Evolutionary conservation across 2,113 vertebrate genomes (phyloP), one percentile per base, ranked within the genome.

Genomic region (Chionodraco myersi): DNA sequence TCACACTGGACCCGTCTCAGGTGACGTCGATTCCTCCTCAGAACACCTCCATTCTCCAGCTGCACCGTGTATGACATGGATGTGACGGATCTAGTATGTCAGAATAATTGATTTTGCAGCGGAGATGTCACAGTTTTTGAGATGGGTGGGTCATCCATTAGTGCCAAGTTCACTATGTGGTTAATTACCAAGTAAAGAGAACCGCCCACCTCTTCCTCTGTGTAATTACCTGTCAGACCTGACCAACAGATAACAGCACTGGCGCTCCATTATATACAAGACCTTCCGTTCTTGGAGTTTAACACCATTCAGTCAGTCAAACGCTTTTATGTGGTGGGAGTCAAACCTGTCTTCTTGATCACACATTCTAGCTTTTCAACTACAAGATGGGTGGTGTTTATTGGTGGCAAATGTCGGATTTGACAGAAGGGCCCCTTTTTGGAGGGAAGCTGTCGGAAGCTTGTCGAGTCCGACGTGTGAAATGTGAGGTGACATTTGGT

Each of bases 171-270:
- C 16, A 57, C 71, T 9, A 1, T 11, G 18, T 49, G 51, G 30
- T 77, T 88, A 81, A 88, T 87, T 86, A 82, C 18, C 56, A 67
- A 48, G 60, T 21, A 30, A 75, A 51, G n/a, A 54, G 26, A 60
- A 36, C n/a, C 45, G 0, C 10, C 34, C 71, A 15, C 44, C 15
- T 1, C 58, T 47, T 58, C 53, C 58, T 68, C 60, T 41, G 59
- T 63, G 62, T 92, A 91, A 92, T 92, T 88, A 86, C 84, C 90
- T 90, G 86, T 89, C 86, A 87, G 69, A 54, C 65, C 23, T 34
- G 14, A 64, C 57, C 67, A 71, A 87, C 80, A 84, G 84, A 90
- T 85, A 84, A 84, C 64, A 70, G 71, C 72, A 15, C 14, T 57
- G 64, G 49, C 60, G 75, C 84, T 70, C 54, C 69, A 6, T 68